phyloP scores from a whole-genome alignment of 2,113 vertebrate species.

The Apaloderma vittatum region DNA sequence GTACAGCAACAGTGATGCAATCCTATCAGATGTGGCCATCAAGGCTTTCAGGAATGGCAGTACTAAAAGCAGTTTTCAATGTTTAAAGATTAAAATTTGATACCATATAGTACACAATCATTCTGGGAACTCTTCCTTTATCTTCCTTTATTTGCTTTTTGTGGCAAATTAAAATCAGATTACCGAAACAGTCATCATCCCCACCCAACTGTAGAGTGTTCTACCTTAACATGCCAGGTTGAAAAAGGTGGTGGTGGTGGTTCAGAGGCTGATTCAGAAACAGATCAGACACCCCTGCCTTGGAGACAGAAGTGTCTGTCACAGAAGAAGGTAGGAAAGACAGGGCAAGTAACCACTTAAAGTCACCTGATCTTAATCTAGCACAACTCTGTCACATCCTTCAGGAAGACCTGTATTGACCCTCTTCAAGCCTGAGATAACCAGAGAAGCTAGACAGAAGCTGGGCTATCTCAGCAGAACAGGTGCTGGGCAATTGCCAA shows the following conservation, averaged over 20 bases:
- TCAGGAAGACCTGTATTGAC: not conserved
- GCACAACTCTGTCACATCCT: not conserved
- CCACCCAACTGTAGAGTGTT: not conserved
- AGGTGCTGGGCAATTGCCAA: not conserved
- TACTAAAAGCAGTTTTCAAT: not conserved
- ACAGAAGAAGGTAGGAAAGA: not conserved
- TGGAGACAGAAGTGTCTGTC: not conserved
- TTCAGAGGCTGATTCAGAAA: not conserved
- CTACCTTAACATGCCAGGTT: not conserved
- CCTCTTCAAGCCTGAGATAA: not conserved
- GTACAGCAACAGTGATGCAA: not conserved
- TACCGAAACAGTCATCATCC: not conserved
- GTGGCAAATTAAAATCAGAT: not conserved
- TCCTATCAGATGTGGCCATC: accelerated
- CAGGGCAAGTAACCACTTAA: not conserved
- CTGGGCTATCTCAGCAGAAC: not conserved
- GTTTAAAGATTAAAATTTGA: not conserved
- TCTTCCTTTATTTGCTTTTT: not conserved
- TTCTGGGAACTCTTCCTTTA: not conserved
- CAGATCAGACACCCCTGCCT: not conserved
- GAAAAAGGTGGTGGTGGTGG: not conserved
- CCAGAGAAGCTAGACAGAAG: not conserved
- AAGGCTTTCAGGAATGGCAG: not conserved
- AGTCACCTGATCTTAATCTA: not conserved
- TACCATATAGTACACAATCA: not conserved